Evolutionary conservation across 2,113 vertebrate species (phyloP), one percentile per base, ranked within the genome.

Genomic region (Tonatia bakeri): DNA sequence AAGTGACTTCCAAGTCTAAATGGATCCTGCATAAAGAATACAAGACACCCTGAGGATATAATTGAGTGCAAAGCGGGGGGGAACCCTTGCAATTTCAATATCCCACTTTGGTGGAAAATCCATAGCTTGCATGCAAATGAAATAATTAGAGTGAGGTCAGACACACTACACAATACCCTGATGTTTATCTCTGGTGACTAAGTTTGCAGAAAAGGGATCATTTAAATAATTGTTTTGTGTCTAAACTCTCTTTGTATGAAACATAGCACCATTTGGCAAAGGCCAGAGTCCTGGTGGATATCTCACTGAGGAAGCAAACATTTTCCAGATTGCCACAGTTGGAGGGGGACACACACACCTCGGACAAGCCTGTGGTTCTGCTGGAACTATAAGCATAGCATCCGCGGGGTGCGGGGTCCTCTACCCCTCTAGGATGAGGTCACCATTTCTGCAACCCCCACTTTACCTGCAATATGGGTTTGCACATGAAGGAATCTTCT

Each of bases 1-100:
- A 94, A 93, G 38, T 86, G 67, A 70, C 56, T 75, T 96, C 85
- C 87, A 97, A 95, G 50, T 97, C 89, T 87, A 95, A 93, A 72
- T 95, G 72, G 94, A 90, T 80, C 38, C 65, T 92, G 61, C 15
- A 19, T 94, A 84, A 97, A 89, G 67, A 95, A 52, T 77, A 76
- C 38, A 90, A 89, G 73, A 80, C 26, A 85, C 47, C 47, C 52
- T 59, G 47, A 90, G 84, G 47, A 73, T 85, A 43, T 72, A 85
- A 96, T 61, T 24, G 50, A 70, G n/a, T 5, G 47, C 45, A 12
- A 13, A 11, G 45, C 47, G 24, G 50, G 50, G 54, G 45, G 31
- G 47, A 13, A 45, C 59, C 65, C 81, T 92, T 94, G 61, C 91
- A 86, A 82, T 87, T 79, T 85, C 95, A 89, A 84, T 94, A 72